Evolutionary conservation across 2,888 invertebrate genomes (phyloP).

Genomic region (Pemphredon lugubris): DNA sequence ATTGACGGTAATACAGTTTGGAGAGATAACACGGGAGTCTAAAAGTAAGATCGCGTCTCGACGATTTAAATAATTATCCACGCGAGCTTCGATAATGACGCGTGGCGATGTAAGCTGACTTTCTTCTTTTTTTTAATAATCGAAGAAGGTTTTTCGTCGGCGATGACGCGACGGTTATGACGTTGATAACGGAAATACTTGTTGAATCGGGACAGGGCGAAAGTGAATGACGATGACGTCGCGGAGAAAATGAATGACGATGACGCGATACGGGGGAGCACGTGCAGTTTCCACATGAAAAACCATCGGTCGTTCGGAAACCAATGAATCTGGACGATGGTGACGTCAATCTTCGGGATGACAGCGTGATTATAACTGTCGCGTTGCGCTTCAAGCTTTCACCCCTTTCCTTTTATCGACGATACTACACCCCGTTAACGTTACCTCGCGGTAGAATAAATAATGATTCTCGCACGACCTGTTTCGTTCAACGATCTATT

Average conservation of each 20-base stretch:
- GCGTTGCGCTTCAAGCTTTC: neutral
- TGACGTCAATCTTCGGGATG: conserved; percentile 26
- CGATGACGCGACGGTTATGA: neutral
- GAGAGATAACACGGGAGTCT: no score
- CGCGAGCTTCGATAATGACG: no score
- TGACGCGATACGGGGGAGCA: conserved; percentile 8
- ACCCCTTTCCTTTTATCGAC: neutral
- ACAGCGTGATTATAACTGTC: neutral
- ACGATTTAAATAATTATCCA: no score
- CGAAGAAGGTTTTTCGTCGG: neutral
- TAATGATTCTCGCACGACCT: no score
- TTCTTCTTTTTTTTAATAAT: no score
- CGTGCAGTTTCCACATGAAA: conserved; percentile 3
- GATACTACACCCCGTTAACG: no score
- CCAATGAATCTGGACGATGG: neutral
- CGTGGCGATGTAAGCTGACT: no score
- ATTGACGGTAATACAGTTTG: neutral
- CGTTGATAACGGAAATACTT: conserved; percentile 15
- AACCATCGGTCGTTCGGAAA: conserved; percentile 23
- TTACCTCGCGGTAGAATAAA: no score
- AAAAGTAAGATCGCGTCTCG: no score
- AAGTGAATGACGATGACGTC: no score
- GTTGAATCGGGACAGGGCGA: conserved; percentile 15
- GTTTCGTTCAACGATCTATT: no score
- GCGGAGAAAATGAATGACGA: no score